These are phyloP conservation scores for Petroica traversi DNA, from an alignment of 2,113 vertebrate genomes.

Conservation along the genomic window DNA sequence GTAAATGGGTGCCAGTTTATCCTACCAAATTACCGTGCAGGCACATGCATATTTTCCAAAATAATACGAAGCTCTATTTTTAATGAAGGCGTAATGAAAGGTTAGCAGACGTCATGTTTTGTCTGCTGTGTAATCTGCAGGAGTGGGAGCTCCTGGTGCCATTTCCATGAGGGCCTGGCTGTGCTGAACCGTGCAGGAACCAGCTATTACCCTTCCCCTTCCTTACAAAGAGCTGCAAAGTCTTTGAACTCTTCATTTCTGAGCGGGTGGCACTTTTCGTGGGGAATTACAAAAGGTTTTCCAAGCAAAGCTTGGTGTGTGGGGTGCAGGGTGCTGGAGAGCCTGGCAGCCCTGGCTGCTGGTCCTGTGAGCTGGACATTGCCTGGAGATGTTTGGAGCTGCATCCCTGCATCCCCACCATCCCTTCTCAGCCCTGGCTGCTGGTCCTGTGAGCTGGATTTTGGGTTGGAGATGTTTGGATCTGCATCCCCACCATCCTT, in stretches of 20 bases:
- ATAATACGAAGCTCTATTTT: constrained; percentile 22
- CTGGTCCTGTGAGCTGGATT: neutral
- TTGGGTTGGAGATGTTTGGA: neutral
- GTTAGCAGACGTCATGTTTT: neutral
- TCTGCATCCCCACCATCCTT: neutral
- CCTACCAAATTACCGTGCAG: neutral
- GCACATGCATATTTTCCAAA: constrained; percentile 31
- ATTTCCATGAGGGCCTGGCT: neutral
- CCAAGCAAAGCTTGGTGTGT: neutral
- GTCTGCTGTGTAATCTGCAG: neutral
- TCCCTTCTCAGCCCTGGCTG: neutral
- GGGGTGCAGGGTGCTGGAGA: neutral
- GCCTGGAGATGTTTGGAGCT: neutral
- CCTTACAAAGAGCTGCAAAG: neutral
- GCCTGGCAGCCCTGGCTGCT: neutral
- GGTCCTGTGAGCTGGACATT: neutral
- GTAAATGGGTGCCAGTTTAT: neutral
- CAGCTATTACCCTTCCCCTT: neutral
- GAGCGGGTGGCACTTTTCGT: neutral
- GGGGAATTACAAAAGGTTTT: neutral
- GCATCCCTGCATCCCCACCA: fast-evolving
- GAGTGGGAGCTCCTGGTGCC: constrained; percentile 1
- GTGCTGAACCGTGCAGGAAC: neutral
- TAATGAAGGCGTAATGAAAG: constrained; percentile 51
- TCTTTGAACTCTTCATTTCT: neutral